Conservation (phyloP, 1,140 invertebrate species). For the Microplitis mediator region DNA sequence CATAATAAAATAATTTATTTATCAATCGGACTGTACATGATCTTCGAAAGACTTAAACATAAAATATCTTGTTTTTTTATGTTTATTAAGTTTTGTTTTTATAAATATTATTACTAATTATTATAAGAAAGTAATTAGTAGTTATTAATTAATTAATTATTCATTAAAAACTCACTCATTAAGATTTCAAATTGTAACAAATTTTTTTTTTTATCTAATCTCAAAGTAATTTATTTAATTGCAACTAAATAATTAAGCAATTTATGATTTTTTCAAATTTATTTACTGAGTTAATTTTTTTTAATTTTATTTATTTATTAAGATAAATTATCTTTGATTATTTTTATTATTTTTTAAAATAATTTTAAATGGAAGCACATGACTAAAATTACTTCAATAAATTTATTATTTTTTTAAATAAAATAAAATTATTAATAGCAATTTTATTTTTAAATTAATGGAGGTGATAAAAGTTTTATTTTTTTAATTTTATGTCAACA, state of each 20-base stretch:
- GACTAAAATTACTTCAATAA: conserved; percentile 38
- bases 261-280: no score
- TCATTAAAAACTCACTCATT: no score
- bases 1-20: conserved; percentile 49
- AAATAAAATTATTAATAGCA: conserved; percentile 21
- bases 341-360: conserved; percentile 29
- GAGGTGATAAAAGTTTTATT: no score
- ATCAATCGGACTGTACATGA: conserved; percentile 40
- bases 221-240: not conserved
- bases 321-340: conserved; percentile 39
- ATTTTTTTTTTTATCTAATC: not conserved
- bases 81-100: no score
- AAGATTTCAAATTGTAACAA: conserved; percentile 1
- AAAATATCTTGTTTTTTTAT: no score
- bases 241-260: not conserved
- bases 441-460: no score
- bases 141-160: no score
- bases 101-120: conserved; percentile 25
- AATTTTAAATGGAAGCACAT: conserved; percentile 52
- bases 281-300: no score
- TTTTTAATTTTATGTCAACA: no score
- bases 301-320: not conserved
- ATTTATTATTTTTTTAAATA: conserved; percentile 15
- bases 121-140: conserved; percentile 15
- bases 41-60: conserved; percentile 36